Conservation (phyloP, 2,113 vertebrate species). For the Strigops habroptila region DNA sequence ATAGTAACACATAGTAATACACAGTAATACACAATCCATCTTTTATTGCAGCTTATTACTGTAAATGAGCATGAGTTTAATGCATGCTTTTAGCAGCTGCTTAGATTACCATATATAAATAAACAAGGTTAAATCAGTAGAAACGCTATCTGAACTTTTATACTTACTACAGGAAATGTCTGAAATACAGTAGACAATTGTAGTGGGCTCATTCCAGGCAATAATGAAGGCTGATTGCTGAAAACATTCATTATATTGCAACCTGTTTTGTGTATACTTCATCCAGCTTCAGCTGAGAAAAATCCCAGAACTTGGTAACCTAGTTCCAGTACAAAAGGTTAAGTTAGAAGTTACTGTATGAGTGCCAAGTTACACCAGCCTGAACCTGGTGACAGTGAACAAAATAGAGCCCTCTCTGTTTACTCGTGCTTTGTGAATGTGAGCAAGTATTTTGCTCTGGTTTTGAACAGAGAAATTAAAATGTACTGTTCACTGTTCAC, state of each 20-base stretch:
- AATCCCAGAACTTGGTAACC: background rate
- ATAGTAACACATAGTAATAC: background rate
- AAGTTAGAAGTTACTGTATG: constrained; percentile 1
- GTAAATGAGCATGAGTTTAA: background rate
- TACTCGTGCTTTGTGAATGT: background rate
- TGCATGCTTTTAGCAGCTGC: background rate
- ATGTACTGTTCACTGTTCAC: background rate
- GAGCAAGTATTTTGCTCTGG: background rate
- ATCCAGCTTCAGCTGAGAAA: background rate
- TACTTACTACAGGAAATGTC: background rate
- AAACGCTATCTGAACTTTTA: background rate
- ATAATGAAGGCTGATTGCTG: background rate
- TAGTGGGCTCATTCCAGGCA: background rate
- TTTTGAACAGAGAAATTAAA: background rate
- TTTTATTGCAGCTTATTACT: background rate
- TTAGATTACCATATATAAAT: background rate
- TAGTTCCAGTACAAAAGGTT: constrained; percentile 10
- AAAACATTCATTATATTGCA: constrained; percentile 14
- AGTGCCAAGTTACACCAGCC: constrained; percentile 22
- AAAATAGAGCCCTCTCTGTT: constrained; percentile 49
- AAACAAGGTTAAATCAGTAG: background rate
- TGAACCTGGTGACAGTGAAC: constrained; percentile 6
- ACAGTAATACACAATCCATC: background rate
- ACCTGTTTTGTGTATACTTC: background rate
- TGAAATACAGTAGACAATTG: background rate